Conservation (phyloP, 2,888 invertebrate genomes). For the Thecocarcelia acutangulata region DNA sequence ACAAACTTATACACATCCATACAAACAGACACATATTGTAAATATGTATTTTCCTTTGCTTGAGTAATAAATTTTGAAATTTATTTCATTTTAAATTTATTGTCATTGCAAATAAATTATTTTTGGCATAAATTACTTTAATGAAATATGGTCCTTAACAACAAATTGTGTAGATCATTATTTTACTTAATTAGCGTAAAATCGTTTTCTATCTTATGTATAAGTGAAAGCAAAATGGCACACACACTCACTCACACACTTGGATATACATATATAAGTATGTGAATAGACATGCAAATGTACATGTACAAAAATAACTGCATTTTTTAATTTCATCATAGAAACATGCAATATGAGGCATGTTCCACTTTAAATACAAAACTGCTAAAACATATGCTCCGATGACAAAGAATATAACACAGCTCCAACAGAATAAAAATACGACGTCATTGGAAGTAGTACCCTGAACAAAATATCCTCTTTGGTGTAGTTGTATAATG, state of each 20-base stretch:
- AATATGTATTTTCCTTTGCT: too few relatives aligned
- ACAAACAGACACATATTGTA: background rate
- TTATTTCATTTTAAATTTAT: slow-evolving; percentile 3
- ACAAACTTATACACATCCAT: background rate
- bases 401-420: slow-evolving; percentile 33
- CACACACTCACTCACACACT: background rate
- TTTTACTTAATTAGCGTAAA: slow-evolving; percentile 56
- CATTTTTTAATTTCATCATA: slow-evolving; percentile 22
- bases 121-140: slow-evolving; percentile 22
- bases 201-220: slow-evolving; percentile 8
- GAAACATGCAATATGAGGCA: slow-evolving; percentile 19
- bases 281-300: background rate
- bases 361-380: slow-evolving; percentile 42
- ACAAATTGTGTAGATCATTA: slow-evolving; percentile 42
- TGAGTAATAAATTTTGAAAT: background rate
- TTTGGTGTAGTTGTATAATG: slow-evolving; percentile 37
- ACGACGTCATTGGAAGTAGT: slow-evolving; percentile 33
- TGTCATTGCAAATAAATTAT: slow-evolving; percentile 2
- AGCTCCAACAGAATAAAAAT: slow-evolving; percentile 14
- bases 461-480: slow-evolving; percentile 33
- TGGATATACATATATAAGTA: background rate
- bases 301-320: background rate
- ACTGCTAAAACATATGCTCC: slow-evolving; percentile 27
- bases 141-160: slow-evolving; percentile 24
- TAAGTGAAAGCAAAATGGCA: background rate